Base-by-base conservation (phyloP, 2,888 invertebrate species). In the Eupithecia subumbrata region DNA sequence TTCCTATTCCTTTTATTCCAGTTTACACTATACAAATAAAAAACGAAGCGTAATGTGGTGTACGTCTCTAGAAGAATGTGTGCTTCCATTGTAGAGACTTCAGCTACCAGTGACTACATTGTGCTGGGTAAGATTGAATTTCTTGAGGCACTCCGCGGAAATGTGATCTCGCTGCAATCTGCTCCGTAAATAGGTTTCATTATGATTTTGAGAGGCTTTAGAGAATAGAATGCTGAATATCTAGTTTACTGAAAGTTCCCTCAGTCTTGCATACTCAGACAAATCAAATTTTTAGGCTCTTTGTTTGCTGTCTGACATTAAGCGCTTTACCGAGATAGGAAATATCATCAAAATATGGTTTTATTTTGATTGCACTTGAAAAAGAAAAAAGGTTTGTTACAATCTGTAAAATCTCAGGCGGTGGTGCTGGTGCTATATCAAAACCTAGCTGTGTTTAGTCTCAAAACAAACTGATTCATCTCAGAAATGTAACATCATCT, bases 51-150 rank as follows among this genome's bases (percentile, higher is more conserved):
- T 80, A 82, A 81, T 81, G 81, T 80, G 75, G 80, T 80, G 80
- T 79, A 81, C 79, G 80, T 81, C 76, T 81, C 77, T 81, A 78
- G 84, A 81, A 82, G 79, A 83, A 84, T 86, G 84, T 84, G 80
- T 84, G 84, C 80, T 83, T 80, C 86, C 80, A 87, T 88, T 87
- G 87, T 87, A 83, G 79, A 82, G 81, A 82, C 82, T 82, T 83
- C 84, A 82, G 79, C 83, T 79, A 75, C 79, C 75, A 77, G 77
- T 74, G 80, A 78, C 77, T 80, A 80, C 83, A 84, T 84, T 87
- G 86, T 85, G 84, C 75, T 78, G 73, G 77, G 75, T 78, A 81
- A 85, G 87, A 90, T 90, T 90, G 87, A 87, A 88, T 90, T 89
- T 88, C 86, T 86, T 84, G 82, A 82, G 83, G 84, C 82, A 84